phyloP scores from a whole-genome alignment of 2,888 invertebrate genomes.

The Sinohyriopsis cumingii region DNA sequence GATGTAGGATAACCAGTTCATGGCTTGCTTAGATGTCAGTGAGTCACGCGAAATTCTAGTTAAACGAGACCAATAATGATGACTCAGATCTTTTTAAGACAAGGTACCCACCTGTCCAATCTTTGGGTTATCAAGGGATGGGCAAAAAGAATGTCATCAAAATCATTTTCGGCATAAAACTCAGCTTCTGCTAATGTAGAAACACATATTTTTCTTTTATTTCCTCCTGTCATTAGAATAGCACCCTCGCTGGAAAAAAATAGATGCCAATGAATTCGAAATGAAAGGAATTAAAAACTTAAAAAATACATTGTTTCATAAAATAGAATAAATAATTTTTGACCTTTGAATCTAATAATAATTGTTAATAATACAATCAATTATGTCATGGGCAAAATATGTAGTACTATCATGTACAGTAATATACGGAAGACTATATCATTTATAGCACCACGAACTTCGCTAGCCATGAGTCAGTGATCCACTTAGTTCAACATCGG shows the following conservation, averaged over 20 bases:
- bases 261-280: neutral
- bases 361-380: too few species aligned
- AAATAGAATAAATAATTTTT: too few species aligned
- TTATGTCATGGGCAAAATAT: too few species aligned
- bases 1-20: neutral
- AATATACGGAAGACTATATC: too few species aligned
- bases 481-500: too few species aligned
- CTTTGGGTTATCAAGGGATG: slow-evolving; percentile 61
- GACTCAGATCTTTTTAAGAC: too few species aligned
- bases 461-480: too few species aligned
- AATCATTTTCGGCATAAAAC: slow-evolving; percentile 68
- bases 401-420: too few species aligned
- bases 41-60: neutral
- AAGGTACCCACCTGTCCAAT: slow-evolving; percentile 47
- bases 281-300: neutral
- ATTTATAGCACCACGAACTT: too few species aligned
- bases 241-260: slow-evolving; percentile 60
- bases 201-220: slow-evolving; percentile 61
- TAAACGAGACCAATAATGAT: too few species aligned
- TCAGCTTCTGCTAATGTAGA: slow-evolving; percentile 70
- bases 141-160: slow-evolving; percentile 70
- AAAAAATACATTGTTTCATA: neutral
- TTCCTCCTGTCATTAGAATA: slow-evolving; percentile 64
- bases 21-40: neutral
- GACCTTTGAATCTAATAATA: too few species aligned